Evolutionary conservation across 2,113 vertebrate genomes (phyloP), one percentile per base, ranked within the genome.

Genomic region (Bothrops jararaca): DNA sequence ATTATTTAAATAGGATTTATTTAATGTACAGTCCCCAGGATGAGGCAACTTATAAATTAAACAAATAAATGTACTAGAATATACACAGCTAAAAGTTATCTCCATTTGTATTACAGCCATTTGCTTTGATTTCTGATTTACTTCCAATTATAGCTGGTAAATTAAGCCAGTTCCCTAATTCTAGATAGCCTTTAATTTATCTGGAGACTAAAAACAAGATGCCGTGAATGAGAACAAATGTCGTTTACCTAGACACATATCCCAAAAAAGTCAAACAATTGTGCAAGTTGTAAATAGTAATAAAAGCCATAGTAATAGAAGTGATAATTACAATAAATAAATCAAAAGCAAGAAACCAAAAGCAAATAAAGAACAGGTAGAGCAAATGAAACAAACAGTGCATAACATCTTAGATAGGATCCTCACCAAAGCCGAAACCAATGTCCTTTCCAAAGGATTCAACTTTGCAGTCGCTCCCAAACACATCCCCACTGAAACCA

Each of bases 141-240:
- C 85, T 50, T 90, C 88, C 88, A 92, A 90, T 92, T 89, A 92
- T 86, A 85, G 29, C 54, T 39, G 45, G 88, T 86, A 69, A 90
- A 92, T 90, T 29, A 80, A 92, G 69, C 52, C 74, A 90, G 50
- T 92, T 86, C 56, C 20, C 45, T n/a, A 60, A 89, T 90, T 60
- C 74, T 89, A 74, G 9, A 85, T 48, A 92, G 88, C 45, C 74
- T 92, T 15, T 89, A 58, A 92, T 89, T 92, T 92, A 92, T 92
- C 89, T 92, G 42, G 69, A 85, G 42, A 85, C 53, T 90, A n/a
- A 86, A 45, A 92, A 60, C 57, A n/a, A 85, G 92, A 60, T 34
- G 45, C 45, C 54, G 8, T 20, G 60, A 88, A 22, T 92, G 74
- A 92, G 88, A 92, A 89, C 74, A 89, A 92, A 89, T 90, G 54